phyloP scores from a whole-genome alignment of 37 sponge, comb jelly and placozoan genomes.

The Ephydatia muelleri region DNA sequence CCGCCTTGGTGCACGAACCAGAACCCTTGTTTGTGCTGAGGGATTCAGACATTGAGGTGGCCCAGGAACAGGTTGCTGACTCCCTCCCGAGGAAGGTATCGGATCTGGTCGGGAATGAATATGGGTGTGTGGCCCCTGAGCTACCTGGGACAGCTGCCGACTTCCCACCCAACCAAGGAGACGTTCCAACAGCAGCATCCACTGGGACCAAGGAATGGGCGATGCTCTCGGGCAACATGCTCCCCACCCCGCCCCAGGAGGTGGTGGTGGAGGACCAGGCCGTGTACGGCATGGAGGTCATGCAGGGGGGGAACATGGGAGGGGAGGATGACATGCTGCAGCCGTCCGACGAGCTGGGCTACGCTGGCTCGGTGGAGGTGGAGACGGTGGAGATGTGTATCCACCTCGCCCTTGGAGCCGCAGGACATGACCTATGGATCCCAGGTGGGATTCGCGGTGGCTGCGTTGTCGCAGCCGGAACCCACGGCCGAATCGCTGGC shows the following conservation, averaged over 20 bases:
- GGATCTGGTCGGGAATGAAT: background rate
- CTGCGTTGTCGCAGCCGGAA: background rate
- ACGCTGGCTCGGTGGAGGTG: background rate
- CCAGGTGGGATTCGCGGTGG: background rate
- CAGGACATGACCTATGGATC: background rate
- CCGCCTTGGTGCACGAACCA: background rate
- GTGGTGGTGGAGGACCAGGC: background rate
- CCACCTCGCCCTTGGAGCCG: background rate
- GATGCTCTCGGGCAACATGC: background rate
- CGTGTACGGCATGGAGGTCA: background rate
- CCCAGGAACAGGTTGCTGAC: background rate
- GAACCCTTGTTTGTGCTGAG: background rate
- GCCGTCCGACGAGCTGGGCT: background rate
- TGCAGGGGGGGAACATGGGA: background rate
- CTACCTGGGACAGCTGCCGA: background rate
- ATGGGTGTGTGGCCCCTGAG: background rate
- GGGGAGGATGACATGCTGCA: background rate
- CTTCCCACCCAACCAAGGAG: background rate
- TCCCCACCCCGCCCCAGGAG: background rate
- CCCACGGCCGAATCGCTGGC: background rate
- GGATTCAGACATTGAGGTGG: background rate
- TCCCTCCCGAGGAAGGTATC: background rate
- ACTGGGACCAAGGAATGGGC: background rate
- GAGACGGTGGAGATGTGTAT: background rate
- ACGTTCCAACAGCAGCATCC: background rate